Evolutionary conservation across 2,113 vertebrate species (phyloP).

Genomic region (Peromyscus californicus): DNA sequence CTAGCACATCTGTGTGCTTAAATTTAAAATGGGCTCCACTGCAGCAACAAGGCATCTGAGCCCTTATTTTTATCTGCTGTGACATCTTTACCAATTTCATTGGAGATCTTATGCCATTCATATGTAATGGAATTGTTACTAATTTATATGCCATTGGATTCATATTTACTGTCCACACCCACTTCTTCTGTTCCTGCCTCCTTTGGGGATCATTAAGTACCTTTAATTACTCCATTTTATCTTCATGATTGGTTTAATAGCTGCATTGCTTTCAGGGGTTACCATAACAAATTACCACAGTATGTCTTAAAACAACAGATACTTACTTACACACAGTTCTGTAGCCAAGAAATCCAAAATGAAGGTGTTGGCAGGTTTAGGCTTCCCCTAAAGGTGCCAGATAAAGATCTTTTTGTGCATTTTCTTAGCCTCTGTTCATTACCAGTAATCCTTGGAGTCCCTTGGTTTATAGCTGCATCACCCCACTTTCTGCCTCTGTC

Average conservation of each 20-base stretch:
- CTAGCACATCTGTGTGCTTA: not conserved
- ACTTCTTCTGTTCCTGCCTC: not conserved
- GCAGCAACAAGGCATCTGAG: not conserved
- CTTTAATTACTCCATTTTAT: constrained; percentile 48
- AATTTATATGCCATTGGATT: not conserved
- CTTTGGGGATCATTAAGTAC: not conserved
- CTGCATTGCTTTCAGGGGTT: not conserved
- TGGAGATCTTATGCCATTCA: not conserved
- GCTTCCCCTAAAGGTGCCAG: not conserved
- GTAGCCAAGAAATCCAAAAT: not conserved
- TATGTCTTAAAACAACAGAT: not conserved
- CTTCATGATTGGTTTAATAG: not conserved
- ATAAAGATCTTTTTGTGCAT: not conserved
- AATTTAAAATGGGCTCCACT: not conserved
- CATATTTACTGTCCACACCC: not conserved
- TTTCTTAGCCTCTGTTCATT: not conserved
- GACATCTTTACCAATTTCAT: not conserved
- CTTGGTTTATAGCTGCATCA: not conserved
- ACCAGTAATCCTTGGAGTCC: not conserved
- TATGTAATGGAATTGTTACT: not conserved
- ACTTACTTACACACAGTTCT: not conserved
- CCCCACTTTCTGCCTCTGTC: not conserved
- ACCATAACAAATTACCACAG: not conserved
- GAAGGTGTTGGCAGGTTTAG: not conserved
- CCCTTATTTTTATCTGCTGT: not conserved